Evolutionary conservation across 1,140 invertebrate species (phyloP).

Genomic region (Platyura marginata): DNA sequence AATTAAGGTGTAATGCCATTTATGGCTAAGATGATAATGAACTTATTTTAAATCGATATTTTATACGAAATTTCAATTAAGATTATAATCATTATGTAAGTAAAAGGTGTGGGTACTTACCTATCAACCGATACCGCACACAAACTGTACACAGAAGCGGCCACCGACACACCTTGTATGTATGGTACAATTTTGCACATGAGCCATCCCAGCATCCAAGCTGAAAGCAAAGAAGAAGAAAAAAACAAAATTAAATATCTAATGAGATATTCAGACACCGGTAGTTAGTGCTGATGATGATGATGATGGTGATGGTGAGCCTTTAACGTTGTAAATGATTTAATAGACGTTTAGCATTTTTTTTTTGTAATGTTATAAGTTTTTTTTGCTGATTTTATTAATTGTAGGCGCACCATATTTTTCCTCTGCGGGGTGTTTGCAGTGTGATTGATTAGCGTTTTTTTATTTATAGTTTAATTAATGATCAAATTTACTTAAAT

Average conservation of each 20-base stretch:
- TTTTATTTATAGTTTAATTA: too few relatives aligned
- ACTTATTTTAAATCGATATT: background rate
- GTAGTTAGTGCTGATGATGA: background rate
- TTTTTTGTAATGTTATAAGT: too few relatives aligned
- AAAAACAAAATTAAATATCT: background rate
- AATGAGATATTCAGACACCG: background rate
- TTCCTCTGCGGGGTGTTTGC: too few relatives aligned
- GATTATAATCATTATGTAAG: background rate
- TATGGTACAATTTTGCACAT: conserved; percentile 91
- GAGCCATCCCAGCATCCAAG: conserved; percentile 81
- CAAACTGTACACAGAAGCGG: conserved; percentile 83
- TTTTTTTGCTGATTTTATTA: too few relatives aligned
- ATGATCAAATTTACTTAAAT: too few relatives aligned
- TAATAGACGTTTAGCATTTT: too few relatives aligned
- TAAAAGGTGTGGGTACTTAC: conserved; percentile 41
- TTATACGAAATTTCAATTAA: background rate
- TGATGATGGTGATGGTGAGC: background rate
- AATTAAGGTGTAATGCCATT: too few relatives aligned
- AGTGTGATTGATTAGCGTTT: too few relatives aligned
- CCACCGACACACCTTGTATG: conserved; percentile 84
- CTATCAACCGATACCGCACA: conserved; percentile 86
- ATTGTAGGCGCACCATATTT: too few relatives aligned
- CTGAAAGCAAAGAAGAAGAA: conserved; percentile 37
- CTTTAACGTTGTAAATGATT: too few relatives aligned
- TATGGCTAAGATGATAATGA: too few relatives aligned